These are phyloP conservation scores for Pasiphila rectangulata DNA, from an alignment of 2,888 invertebrate species.

Conservation along the genomic window DNA sequence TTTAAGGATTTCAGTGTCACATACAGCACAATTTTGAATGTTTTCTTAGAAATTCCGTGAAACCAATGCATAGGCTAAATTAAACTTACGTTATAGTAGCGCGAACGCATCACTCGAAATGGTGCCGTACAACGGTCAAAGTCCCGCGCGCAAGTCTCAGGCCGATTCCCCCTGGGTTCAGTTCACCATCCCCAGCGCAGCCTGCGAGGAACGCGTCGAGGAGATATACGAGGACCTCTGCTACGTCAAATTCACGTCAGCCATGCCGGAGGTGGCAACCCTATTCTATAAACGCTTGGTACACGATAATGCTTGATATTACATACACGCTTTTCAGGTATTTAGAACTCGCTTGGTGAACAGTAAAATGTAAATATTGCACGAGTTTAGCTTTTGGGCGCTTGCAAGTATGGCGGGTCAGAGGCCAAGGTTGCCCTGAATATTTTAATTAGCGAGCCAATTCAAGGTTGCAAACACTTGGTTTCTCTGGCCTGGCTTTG, in stretches of 20 bases:
- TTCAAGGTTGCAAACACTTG: not conserved
- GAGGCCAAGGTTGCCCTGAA: not conserved
- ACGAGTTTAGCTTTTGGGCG: constrained; percentile 4
- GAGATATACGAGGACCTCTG: constrained; percentile 94
- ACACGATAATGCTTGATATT: constrained; percentile 28
- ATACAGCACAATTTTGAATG: not conserved
- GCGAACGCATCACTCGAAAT: constrained; percentile 52
- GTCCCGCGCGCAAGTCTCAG: constrained; percentile 40
- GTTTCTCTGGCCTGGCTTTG: not conserved
- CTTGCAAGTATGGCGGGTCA: not conserved
- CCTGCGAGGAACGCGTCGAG: constrained; percentile 85
- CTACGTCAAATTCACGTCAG: constrained; percentile 89
- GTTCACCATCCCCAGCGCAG: constrained; percentile 83
- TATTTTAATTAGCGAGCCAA: not conserved
- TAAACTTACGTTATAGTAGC: constrained; percentile 49
- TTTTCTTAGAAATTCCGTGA: not conserved
- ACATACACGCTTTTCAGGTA: not conserved
- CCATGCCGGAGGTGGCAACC: constrained; percentile 83
- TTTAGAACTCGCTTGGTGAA: constrained; percentile 14
- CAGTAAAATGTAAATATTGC: constrained; percentile 17
- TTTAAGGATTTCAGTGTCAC: not conserved
- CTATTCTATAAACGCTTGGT: constrained; percentile 31
- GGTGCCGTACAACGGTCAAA: constrained; percentile 48
- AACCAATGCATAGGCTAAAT: not conserved
- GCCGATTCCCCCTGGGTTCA: constrained; percentile 83